Evolutionary conservation across 2,797 vertebrate genomes (phyloP), one percentile per base, ranked within the genome.

Genomic region (Coreius guichenoti): DNA sequence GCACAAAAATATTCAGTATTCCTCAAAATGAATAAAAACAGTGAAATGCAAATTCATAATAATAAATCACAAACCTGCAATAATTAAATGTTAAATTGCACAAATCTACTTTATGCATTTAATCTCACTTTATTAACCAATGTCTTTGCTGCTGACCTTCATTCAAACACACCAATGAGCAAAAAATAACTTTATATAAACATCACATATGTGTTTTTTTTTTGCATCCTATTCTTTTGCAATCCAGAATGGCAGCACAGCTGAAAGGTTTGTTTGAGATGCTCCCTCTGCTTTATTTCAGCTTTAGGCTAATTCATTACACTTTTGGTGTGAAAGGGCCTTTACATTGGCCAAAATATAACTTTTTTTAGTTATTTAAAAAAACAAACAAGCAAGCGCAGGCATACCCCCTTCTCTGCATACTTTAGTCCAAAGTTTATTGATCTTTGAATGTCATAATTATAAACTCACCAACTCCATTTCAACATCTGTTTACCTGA

Each of bases 401-500:
- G 21, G 39, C 36, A 54, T 13, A 72, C 45, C 13, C 14, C 29
- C 8, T 49, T 26, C 29, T 67, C 39, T 17, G 8, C 43, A 67
- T 31, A 54, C 23, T 51, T 47, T 26, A 63, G 4, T 33, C 26
- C 51, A 70, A 29, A 13, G 19, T 33, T 31, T 63, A 65, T 75
- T 26, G 21, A 33, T 51, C 45, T 51, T 65, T 83, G 14, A 47
- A 76, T 31, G 26, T 80, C 33, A 17, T 76, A 49, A 63, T 54
- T 36, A 39, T 31, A 70, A 54, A 31, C 43, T 29, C 61, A 79
- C 19, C 39, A 45, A 29, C 33, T 36, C 47, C 31, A 72, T 72
- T 79, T 76, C 47, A 84, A 47, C 77, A 77, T 65, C 69, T 80
- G 56, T 65, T 84, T 67, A 86, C 82, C 69, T 76, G 19, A 80